These are phyloP conservation scores for Prorops nasuta DNA, from an alignment of 1,140 invertebrate genomes.

Conservation along the genomic window DNA sequence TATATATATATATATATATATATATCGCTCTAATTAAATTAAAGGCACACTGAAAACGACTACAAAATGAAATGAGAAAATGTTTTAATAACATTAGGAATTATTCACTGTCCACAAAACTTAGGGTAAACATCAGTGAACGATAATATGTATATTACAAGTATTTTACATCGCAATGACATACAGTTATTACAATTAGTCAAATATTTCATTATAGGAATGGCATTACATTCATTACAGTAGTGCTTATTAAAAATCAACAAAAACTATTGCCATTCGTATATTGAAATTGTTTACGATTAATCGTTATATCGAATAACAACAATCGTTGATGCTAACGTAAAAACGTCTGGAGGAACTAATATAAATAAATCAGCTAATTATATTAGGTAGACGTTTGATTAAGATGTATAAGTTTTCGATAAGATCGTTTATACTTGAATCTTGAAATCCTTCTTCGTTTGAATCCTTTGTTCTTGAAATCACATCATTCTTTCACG, in stretches of 20 bases:
- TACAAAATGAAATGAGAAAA: slow-evolving; percentile 31
- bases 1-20: slow-evolving; percentile 5
- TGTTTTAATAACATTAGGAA: slow-evolving; percentile 32
- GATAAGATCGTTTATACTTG: no score
- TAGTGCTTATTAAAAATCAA: slow-evolving; percentile 12
- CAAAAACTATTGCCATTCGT: slow-evolving; percentile 15
- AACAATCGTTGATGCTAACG: no score
- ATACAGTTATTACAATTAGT: slow-evolving; percentile 7
- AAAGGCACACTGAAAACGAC: slow-evolving; percentile 18
- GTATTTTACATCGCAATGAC: slow-evolving; percentile 22
- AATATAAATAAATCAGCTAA: no score
- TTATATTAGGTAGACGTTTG: no score
- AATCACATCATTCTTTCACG: no score
- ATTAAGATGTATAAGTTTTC: no score
- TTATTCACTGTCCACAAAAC: slow-evolving; percentile 20
- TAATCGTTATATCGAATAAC: slow-evolving; percentile 21
- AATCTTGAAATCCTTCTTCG: no score
- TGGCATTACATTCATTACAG: slow-evolving; percentile 12
- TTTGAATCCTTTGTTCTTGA: no score
- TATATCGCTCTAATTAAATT: slow-evolving; percentile 13
- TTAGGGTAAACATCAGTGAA: slow-evolving; percentile 8
- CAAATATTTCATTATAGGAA: slow-evolving; percentile 21
- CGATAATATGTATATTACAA: slow-evolving; percentile 27
- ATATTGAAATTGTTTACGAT: slow-evolving; percentile 23
- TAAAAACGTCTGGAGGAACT: no score